Conservation (phyloP, 2,797 vertebrate species). For the Diplodus sargus region DNA sequence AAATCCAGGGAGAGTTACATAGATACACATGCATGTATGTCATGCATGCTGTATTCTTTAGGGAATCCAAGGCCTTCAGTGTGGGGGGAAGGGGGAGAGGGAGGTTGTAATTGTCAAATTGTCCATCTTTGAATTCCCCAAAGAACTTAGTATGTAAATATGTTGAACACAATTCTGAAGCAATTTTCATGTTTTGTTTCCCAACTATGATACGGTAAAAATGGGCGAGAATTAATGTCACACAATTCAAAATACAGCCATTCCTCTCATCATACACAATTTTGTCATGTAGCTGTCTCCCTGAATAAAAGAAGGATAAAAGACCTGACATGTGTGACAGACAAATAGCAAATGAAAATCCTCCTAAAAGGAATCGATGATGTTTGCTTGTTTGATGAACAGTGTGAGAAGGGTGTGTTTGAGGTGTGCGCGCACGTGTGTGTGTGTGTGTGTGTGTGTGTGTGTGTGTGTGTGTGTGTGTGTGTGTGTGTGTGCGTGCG, state of each 20-base stretch:
- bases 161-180: conserved; percentile 57
- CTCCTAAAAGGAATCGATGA: conserved; percentile 40
- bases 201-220: conserved; percentile 43
- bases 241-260: conserved; percentile 26
- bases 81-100: neutral
- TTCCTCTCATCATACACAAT: conserved; percentile 11
- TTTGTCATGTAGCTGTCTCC: conserved; percentile 26
- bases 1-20: conserved; percentile 52
- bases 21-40: conserved; percentile 71
- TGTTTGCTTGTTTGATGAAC: conserved; percentile 64
- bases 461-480: conserved; percentile 6
- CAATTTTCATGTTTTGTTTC: conserved; percentile 38
- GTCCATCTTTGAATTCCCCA: conserved; percentile 79
- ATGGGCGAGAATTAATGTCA: conserved; percentile 56
- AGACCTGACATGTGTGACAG: conserved; percentile 2
- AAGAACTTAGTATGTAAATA: conserved; percentile 81
- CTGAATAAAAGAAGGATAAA: neutral
- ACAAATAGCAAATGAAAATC: conserved; percentile 39
- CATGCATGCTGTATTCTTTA: conserved; percentile 61
- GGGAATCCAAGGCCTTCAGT: conserved; percentile 68
- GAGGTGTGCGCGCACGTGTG: conserved; percentile 14
- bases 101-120: conserved; percentile 76
- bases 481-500: conserved; percentile 21
- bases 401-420: conserved; percentile 30
- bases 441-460: neutral